A percentile compares a stretch with the other conserved stretches of the same genome.
phyloP scores from a whole-genome alignment of 2,888 invertebrate genomes.

The Leptinotarsa haldemani region DNA sequence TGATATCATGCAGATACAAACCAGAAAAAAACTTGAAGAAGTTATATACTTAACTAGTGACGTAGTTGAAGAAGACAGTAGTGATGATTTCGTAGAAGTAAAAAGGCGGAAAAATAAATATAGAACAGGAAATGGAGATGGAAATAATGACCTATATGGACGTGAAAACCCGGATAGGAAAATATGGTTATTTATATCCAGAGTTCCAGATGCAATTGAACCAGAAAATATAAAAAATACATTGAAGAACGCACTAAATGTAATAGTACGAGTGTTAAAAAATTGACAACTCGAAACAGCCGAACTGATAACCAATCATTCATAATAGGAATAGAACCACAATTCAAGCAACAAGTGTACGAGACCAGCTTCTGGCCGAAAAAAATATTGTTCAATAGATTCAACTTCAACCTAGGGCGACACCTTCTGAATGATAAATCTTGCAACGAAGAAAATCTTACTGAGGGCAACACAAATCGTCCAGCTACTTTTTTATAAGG shows the following conservation, averaged over 20 bases:
- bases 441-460: not conserved
- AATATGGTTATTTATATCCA: slow-evolving; percentile 11
- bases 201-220: slow-evolving; percentile 13
- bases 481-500: slow-evolving; percentile 16
- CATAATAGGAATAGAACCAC: slow-evolving; percentile 4
- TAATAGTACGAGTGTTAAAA: not conserved
- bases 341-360: slow-evolving; percentile 13
- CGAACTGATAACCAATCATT: not conserved
- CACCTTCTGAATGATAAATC: slow-evolving; percentile 18
- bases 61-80: not conserved
- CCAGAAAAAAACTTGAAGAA: too few species aligned
- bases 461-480: slow-evolving; percentile 15
- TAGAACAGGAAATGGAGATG: slow-evolving; percentile 16
- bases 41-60: slow-evolving; percentile 20
- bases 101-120: slow-evolving; percentile 7
- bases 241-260: not conserved
- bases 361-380: slow-evolving; percentile 19
- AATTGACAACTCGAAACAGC: slow-evolving; percentile 6
- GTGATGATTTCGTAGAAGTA: slow-evolving; percentile 14
- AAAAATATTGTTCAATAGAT: slow-evolving; percentile 16
- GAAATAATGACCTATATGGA: slow-evolving; percentile 3
- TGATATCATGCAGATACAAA: not conserved
- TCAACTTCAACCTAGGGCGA: slow-evolving; percentile 21
- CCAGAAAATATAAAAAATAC: slow-evolving; percentile 5
- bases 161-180: slow-evolving; percentile 3